Conservation (phyloP, 1,140 invertebrate species). For the Spodoptera litura region DNA sequence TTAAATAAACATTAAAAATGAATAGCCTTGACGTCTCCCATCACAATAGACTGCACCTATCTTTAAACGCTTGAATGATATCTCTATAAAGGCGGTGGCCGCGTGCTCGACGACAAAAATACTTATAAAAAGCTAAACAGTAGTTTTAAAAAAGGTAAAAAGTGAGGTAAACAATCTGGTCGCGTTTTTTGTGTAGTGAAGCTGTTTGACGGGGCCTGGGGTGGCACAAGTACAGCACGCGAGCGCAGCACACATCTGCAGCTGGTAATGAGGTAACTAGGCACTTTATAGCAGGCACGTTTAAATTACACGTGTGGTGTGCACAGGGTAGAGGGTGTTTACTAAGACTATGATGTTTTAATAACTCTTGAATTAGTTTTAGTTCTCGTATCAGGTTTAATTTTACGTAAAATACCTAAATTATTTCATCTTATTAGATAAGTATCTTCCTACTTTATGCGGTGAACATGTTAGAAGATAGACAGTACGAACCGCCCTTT, state of each 20-base stretch:
- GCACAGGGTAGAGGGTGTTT: background rate
- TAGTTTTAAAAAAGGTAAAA: conserved; percentile 83
- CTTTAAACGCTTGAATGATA: conserved; percentile 73
- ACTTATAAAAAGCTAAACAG: conserved; percentile 76
- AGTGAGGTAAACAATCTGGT: conserved; percentile 84
- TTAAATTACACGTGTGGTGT: conserved; percentile 15
- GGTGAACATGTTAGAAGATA: no score
- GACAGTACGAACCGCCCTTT: no score
- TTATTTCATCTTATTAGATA: no score
- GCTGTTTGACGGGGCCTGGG: conserved; percentile 65
- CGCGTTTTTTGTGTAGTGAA: conserved; percentile 72
- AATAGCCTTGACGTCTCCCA: conserved; percentile 69
- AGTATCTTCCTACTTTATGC: no score
- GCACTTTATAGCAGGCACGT: background rate
- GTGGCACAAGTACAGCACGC: conserved; percentile 78
- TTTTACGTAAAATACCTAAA: no score
- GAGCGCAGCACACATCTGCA: conserved; percentile 63
- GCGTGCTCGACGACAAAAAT: conserved; percentile 79
- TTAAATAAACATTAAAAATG: conserved; percentile 78
- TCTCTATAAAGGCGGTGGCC: conserved; percentile 68
- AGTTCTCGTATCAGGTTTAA: background rate
- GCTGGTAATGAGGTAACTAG: conserved; percentile 54
- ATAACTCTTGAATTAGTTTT: background rate
- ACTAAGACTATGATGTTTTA: background rate
- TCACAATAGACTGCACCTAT: conserved; percentile 69